Evolutionary conservation across 2,797 vertebrate species (phyloP).

Genomic region (Poeciliopsis gracilis): DNA sequence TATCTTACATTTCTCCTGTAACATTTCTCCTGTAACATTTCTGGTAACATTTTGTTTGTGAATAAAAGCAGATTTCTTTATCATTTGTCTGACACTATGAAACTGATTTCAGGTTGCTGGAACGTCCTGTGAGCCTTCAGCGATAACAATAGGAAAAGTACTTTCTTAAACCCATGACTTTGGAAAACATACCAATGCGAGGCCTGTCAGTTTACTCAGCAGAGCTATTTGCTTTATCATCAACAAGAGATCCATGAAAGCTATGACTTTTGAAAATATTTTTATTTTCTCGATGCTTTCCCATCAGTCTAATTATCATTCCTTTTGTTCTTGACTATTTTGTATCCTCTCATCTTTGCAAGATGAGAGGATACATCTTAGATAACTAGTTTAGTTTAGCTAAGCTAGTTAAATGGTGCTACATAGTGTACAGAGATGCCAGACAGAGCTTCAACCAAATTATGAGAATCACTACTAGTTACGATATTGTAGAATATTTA

Average conservation of each 20-base stretch:
- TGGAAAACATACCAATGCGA: neutral
- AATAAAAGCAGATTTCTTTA: neutral
- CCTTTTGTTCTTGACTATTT: neutral
- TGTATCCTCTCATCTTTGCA: neutral
- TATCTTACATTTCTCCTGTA: neutral
- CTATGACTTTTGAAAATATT: constrained; percentile 2
- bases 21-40: neutral
- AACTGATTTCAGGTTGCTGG: neutral
- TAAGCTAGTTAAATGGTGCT: neutral
- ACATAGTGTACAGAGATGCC: too few relatives aligned
- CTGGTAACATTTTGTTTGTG: too few relatives aligned
- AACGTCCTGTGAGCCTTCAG: neutral
- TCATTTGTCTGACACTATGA: neutral
- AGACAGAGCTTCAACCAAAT: neutral
- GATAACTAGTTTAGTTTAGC: neutral
- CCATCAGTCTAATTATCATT: neutral
- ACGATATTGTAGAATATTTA: neutral
- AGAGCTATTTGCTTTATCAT: neutral
- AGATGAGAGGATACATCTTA: neutral
- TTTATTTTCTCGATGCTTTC: neutral
- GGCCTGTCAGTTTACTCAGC: neutral
- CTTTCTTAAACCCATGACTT: neutral
- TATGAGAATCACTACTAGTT: neutral
- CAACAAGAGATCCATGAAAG: neutral
- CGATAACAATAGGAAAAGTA: neutral